A percentile compares a stretch with the other conserved stretches of the same genome.
phyloP scores from a whole-genome alignment of 2,888 invertebrate genomes.

The Sympetrum striolatum region DNA sequence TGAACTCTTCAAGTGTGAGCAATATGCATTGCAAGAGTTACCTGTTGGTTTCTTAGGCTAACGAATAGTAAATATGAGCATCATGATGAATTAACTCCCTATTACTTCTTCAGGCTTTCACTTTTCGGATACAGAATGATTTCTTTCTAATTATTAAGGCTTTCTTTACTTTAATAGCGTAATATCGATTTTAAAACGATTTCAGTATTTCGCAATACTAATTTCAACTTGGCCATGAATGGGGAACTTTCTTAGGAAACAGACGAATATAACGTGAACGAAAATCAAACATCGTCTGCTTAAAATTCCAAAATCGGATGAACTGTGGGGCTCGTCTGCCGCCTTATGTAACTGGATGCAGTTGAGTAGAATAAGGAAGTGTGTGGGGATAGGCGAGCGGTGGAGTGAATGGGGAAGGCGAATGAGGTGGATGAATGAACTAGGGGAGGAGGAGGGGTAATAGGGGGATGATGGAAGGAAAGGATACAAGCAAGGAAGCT shows the following conservation, averaged over 20 bases:
- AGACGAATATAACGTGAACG: neutral
- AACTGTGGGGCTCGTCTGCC: neutral
- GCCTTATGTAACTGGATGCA: neutral
- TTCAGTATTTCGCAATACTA: too few species aligned
- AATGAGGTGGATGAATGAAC: neutral
- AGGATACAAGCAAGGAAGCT: neutral
- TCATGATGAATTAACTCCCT: too few species aligned
- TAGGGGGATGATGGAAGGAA: neutral
- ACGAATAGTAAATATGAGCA: too few species aligned
- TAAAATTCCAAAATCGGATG: neutral
- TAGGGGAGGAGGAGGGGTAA: neutral
- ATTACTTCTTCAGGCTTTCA: too few species aligned
- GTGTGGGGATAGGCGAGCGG: neutral
- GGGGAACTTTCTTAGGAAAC: neutral
- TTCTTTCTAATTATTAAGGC: too few species aligned
- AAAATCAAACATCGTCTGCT: neutral
- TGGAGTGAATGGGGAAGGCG: neutral
- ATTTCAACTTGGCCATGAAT: neutral
- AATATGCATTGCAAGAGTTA: too few species aligned
- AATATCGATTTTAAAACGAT: too few species aligned
- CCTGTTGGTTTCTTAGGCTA: too few species aligned
- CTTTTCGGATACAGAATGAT: too few species aligned
- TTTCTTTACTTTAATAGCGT: too few species aligned
- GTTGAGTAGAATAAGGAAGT: neutral
- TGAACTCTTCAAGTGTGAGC: too few species aligned